Evolutionary conservation across 2,113 vertebrate genomes (phyloP).

Genomic region (Kryptolebias marmoratus): DNA sequence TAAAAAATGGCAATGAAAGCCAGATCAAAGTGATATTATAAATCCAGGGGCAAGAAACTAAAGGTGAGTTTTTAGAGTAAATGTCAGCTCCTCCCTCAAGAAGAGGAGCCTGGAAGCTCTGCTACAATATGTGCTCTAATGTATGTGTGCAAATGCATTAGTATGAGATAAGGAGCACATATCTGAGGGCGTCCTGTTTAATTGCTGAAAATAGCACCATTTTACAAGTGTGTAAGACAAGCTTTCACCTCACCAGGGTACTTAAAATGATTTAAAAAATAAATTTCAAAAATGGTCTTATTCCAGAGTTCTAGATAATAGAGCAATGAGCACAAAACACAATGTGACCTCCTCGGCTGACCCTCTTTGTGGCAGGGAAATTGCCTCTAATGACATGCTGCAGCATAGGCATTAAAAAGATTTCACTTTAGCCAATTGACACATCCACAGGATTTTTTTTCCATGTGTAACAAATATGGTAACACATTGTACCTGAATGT

Average conservation of each 20-base stretch:
- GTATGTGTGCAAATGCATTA: constrained; percentile 17
- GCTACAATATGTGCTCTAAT: constrained; percentile 40
- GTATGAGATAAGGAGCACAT: constrained; percentile 53
- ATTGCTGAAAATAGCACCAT: constrained; percentile 55
- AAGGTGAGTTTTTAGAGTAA: constrained; percentile 74
- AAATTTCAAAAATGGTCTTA: constrained; percentile 68
- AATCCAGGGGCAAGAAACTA: constrained; percentile 70
- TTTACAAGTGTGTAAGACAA: constrained; percentile 64
- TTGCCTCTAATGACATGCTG: constrained; percentile 71
- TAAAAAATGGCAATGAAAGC: constrained; percentile 58
- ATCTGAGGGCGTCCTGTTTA: constrained; percentile 55
- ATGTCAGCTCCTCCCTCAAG: constrained; percentile 73
- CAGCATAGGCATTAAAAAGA: constrained; percentile 49
- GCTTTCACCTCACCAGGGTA: constrained; percentile 65
- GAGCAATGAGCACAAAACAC: constrained; percentile 62
- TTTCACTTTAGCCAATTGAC: constrained; percentile 63
- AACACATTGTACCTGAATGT: constrained; percentile 11
- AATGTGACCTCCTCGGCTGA: constrained; percentile 67
- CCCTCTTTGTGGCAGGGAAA: constrained; percentile 73
- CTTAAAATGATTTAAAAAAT: constrained; percentile 61
- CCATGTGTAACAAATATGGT: constrained; percentile 54
- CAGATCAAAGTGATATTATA: constrained; percentile 72
- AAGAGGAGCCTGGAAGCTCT: constrained; percentile 59
- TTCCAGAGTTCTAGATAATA: constrained; percentile 68
- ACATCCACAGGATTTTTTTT: constrained; percentile 38